Evolutionary conservation across 2,113 vertebrate species (phyloP), one percentile per base, ranked within the genome.

Genomic region (Helogale parvula): DNA sequence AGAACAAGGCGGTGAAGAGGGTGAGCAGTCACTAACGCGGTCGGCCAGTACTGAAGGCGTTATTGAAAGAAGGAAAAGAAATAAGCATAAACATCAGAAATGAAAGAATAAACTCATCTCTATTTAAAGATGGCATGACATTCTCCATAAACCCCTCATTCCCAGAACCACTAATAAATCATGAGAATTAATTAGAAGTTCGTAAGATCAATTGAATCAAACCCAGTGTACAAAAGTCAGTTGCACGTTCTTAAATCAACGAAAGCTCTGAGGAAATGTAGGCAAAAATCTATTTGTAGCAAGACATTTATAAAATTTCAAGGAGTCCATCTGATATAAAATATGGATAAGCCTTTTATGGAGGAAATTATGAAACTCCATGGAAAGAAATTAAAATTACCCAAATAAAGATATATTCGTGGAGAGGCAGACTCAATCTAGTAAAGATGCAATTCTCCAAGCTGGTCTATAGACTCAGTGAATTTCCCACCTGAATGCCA

Each of bases 21-120:
- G 5, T 7, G 3, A 5, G 5, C 0, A 0, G 21, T n/a, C 1
- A 47, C 16, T 3, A 3, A 2, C 2, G 4, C 27, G 19, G n/a
- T 11, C 14, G 11, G 0, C 7, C 2, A 31, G 50, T 5, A 10
- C 29, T 6, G 33, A 27, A 16, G 54, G 13, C 12, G 2, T 35
- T 38, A 9, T 14, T 10, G 7, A 3, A 5, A 13, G 47, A 63
- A 88, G 72, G 33, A 45, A 82, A 60, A 38, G 12, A 86, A 79
- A 23, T 3, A 35, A 10, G 7, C 6, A 1, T 12, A 3, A 47
- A 74, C 54, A 12, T 0, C 15, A 52, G 38, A 50, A 65, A 54
- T 4, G 15, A 89, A 35, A 47, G 69, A 35, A 45, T 21, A 52
- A 27, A 45, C 33, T 17, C 31, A 11, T 35, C 50, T 13, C 41